Conservation (phyloP, 37 sponge, comb jelly and placozoan genomes). For the Aphrocallistes beatrix region DNA sequence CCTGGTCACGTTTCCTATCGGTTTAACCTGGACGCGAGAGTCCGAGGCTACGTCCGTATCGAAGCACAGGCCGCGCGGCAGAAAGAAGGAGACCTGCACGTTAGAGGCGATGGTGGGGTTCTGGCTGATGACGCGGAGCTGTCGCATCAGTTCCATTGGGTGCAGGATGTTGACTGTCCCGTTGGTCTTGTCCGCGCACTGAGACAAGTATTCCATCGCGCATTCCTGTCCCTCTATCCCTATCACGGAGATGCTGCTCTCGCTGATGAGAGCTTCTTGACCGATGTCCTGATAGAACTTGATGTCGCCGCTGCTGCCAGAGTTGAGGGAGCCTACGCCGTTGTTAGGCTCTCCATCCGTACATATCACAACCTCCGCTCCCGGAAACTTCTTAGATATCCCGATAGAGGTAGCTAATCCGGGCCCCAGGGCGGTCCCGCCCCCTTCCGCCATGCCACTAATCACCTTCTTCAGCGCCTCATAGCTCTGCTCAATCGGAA, state of each 20-base stretch:
- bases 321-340: conserved; percentile 59
- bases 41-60: conserved; percentile 17
- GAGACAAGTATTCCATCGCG: conserved; percentile 63
- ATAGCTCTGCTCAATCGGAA: neutral
- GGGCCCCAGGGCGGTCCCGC: conserved; percentile 83
- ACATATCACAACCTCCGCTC: conserved; percentile 74
- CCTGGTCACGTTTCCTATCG: conserved; percentile 65
- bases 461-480: conserved; percentile 25
- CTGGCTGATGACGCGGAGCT: conserved; percentile 76
- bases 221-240: conserved; percentile 76
- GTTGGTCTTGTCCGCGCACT: conserved; percentile 62
- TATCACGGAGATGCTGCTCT: conserved; percentile 64
- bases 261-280: conserved; percentile 47
- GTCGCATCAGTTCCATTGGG: conserved; percentile 89
- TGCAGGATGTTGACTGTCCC: conserved; percentile 89
- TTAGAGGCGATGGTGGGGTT: conserved; percentile 80
- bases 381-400: conserved; percentile 50
- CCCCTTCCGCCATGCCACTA: conserved; percentile 34
- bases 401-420: conserved; percentile 62
- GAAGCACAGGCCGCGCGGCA: conserved; percentile 24
- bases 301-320: neutral
- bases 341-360: conserved; percentile 83
- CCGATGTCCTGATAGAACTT: conserved; percentile 76
- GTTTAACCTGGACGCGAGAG: conserved; percentile 29
- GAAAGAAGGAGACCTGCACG: conserved; percentile 33